Evolutionary conservation across 1,140 invertebrate genomes (phyloP), one percentile per base, ranked within the genome.

Genomic region (Portunus trituberculatus): DNA sequence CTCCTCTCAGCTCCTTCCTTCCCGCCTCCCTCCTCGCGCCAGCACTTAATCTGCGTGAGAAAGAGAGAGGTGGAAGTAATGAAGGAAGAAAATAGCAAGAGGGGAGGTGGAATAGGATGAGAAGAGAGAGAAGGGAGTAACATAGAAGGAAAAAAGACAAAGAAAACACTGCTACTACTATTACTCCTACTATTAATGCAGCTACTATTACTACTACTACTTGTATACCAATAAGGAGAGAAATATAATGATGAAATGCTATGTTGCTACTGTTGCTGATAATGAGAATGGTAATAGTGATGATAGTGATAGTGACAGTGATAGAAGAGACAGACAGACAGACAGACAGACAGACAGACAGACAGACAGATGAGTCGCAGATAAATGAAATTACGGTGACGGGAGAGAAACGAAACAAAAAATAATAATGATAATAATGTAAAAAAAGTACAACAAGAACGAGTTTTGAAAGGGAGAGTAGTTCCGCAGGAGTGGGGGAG

Each of bases 161-260:
- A 6, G 39, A 39, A 4, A 88, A 10, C 31, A 89, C 7, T 89
- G 48, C 39, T 89, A 89, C n/a, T 46, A 89, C 39, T 89, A 48
- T 20, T 89, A 89, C n/a, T 89, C 48, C n/a, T 46, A 89, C 31
- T 87, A 87, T 12, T 87, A 87, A 8, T 46, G 39, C 39, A 39
- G 39, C 39, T 87, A 87, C 39, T 87, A 87, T 20, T 87, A 87
- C 39, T 87, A 87, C 39, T 87, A 87, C 39, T 87, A 87, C 39
- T 87, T 8, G 4, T 32, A 28, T 82, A 28, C 1, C 20, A 29
- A 84, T 28, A n/a, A 6, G 1, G n/a, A 84, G 1, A 82, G 28
- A 25, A 82, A 25, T 20, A 82, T 82, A 82, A 7, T 82, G 76
- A 82, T 82, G 28, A 82, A 25, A 1, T 25, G 16, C 28, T 25